Percentiles rank a stretch among this genome's conserved stretches.
phyloP scores from a whole-genome alignment of 2,888 invertebrate genomes.

The Hypercompe scribonia region DNA sequence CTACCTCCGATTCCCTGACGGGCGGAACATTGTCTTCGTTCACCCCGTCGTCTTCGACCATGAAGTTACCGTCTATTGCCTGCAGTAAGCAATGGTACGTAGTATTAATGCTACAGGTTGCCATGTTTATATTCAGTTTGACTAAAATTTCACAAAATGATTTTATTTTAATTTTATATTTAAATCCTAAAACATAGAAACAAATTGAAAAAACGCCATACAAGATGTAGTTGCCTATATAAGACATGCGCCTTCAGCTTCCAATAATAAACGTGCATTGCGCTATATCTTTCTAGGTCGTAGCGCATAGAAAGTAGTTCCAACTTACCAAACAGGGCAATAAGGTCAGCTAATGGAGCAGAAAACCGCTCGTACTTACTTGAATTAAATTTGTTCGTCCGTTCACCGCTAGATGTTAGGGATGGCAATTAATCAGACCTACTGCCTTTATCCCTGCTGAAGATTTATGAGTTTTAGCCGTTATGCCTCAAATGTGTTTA shows the following conservation, averaged over 20 bases:
- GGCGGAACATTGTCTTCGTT: no score
- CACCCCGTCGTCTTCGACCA: no score
- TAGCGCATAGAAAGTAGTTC: slow-evolving; percentile 42
- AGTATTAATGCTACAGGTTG: no score
- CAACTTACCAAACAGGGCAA: slow-evolving; percentile 48
- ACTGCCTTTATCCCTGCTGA: slow-evolving; percentile 38
- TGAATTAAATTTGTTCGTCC: slow-evolving; percentile 56
- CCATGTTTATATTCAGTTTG: no score
- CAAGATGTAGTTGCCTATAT: background rate
- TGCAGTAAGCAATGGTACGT: no score
- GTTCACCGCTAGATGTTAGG: slow-evolving; percentile 45
- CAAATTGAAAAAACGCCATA: background rate
- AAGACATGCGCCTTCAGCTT: background rate
- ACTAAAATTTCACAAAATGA: no score
- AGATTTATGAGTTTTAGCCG: slow-evolving; percentile 50
- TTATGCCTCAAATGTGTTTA: slow-evolving; percentile 41
- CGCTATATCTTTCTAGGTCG: slow-evolving; percentile 14
- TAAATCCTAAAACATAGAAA: no score
- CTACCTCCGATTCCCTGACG: no score
- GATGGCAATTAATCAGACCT: slow-evolving; percentile 55
- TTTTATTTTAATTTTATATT: no score
- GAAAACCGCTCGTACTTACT: slow-evolving; percentile 58
- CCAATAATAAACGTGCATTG: slow-evolving; percentile 17
- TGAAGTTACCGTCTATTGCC: no score
- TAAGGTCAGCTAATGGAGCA: slow-evolving; percentile 55